phyloP scores from a whole-genome alignment of 2,888 invertebrate genomes.

The Cosmorhoe ocellata region DNA sequence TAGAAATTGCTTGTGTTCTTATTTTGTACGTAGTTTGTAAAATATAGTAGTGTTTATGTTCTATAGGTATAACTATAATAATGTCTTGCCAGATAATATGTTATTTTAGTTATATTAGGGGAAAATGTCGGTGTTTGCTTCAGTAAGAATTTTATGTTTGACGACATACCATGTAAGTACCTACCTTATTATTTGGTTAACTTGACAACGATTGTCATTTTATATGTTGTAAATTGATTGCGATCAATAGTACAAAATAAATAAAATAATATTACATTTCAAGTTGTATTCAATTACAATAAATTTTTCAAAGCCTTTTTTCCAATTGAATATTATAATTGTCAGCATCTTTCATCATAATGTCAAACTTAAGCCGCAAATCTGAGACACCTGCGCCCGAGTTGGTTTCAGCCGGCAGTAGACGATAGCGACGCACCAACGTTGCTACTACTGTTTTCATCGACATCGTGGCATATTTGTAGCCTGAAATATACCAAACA shows the following conservation, averaged over 20 bases:
- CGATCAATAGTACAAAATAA: slow-evolving; percentile 28
- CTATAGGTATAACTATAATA: no score
- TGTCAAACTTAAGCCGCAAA: no score
- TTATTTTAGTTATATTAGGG: slow-evolving; percentile 15
- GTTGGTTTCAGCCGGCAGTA: no score
- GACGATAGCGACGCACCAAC: no score
- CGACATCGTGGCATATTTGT: not conserved
- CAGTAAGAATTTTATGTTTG: slow-evolving; percentile 15
- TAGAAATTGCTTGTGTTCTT: slow-evolving; percentile 7
- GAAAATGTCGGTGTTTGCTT: slow-evolving; percentile 14
- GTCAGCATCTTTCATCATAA: no score
- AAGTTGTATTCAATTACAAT: no score
- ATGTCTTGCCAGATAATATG: slow-evolving; percentile 14
- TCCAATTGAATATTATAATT: no score
- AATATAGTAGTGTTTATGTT: slow-evolving; percentile 11
- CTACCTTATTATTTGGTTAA: slow-evolving; percentile 6
- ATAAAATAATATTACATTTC: slow-evolving; percentile 8
- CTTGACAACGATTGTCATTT: slow-evolving; percentile 11
- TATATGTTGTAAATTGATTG: slow-evolving; percentile 26
- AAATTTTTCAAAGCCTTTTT: no score
- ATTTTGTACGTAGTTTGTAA: slow-evolving; percentile 1
- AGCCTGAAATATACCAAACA: no score
- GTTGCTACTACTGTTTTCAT: not conserved
- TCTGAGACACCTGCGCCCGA: no score
- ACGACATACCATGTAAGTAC: slow-evolving; percentile 1